A percentile compares a stretch with the other conserved stretches of the same genome.
phyloP scores from a whole-genome alignment of 35 echinoderm and acorn worm genomes.

The Anneissia japonica region DNA sequence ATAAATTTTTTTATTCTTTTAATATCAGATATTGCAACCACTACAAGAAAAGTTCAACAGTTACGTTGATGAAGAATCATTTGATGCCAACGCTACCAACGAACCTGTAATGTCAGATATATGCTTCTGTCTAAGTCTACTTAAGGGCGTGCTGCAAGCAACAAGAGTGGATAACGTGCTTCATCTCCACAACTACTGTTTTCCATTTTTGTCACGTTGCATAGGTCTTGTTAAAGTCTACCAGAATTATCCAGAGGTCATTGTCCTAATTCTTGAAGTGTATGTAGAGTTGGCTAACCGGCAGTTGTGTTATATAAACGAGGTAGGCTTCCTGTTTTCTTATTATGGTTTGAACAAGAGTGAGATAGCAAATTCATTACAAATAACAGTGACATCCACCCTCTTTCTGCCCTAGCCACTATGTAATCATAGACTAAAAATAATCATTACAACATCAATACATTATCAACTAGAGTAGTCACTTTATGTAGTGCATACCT shows the following conservation, averaged over 20 bases:
- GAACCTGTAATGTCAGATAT: slow-evolving; percentile 42
- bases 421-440: too few relatives aligned
- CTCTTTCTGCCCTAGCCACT: too few relatives aligned
- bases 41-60: slow-evolving; percentile 65
- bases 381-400: too few relatives aligned
- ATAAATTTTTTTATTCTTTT: slow-evolving; percentile 23
- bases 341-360: background rate
- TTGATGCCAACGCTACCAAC: slow-evolving; percentile 49
- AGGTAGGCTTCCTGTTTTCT: slow-evolving; percentile 29
- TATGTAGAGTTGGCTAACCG: slow-evolving; percentile 60
- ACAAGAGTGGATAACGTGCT: slow-evolving; percentile 48
- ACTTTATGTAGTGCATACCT: too few relatives aligned
- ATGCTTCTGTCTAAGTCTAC: slow-evolving; percentile 43
- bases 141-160: slow-evolving; percentile 64
- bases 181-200: slow-evolving; percentile 49
- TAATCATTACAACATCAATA: too few relatives aligned
- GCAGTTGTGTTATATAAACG: slow-evolving; percentile 66
- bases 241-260: slow-evolving; percentile 64
- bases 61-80: slow-evolving; percentile 72
- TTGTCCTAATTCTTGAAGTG: slow-evolving; percentile 58
- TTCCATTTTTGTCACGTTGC: slow-evolving; percentile 68
- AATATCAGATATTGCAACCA: slow-evolving; percentile 35
- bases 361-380: too few relatives aligned
- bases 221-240: slow-evolving; percentile 67
- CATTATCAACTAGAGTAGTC: too few relatives aligned